A percentile compares a stretch with the other conserved stretches of the same genome.
These are phyloP conservation scores for Hipparchia semele DNA, from an alignment of 2,888 invertebrate genomes.

Conservation along the genomic window DNA sequence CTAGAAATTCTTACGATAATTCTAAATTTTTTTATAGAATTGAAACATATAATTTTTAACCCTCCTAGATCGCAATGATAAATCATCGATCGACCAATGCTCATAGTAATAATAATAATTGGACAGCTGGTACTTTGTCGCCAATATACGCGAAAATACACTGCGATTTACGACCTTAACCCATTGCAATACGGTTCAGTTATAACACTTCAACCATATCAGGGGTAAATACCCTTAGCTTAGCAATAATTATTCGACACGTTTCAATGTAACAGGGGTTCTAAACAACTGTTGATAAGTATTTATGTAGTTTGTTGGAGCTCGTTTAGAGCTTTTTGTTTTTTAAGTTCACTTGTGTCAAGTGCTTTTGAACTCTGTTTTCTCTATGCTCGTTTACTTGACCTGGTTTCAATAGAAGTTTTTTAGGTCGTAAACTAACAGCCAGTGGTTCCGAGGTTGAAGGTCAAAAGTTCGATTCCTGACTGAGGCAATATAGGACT, in stretches of 20 bases:
- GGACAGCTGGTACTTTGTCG: slow-evolving; percentile 39
- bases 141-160: slow-evolving; percentile 16
- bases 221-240: slow-evolving; percentile 44
- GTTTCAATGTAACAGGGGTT: slow-evolving; percentile 41
- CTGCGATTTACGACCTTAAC: slow-evolving; percentile 20
- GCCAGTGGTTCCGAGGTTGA: no score
- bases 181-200: slow-evolving; percentile 21
- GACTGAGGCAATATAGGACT: no score
- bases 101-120: slow-evolving; percentile 36
- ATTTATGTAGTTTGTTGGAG: slow-evolving; percentile 24
- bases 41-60: slow-evolving; percentile 11
- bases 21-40: slow-evolving; percentile 7
- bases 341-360: slow-evolving; percentile 28
- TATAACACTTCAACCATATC: slow-evolving; percentile 20
- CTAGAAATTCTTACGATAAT: no score
- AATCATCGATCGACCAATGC: slow-evolving; percentile 37
- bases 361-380: slow-evolving; percentile 30
- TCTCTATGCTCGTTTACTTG: background rate
- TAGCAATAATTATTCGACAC: slow-evolving; percentile 45
- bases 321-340: background rate
- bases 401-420: background rate
- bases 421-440: background rate
- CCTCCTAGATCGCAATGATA: slow-evolving; percentile 33
- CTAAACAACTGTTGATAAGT: slow-evolving; percentile 42
- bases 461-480: no score